Percentiles rank a stretch among this genome's conserved stretches.
phyloP scores from a whole-genome alignment of 2,113 vertebrate genomes.

The Marmota flaviventris region DNA sequence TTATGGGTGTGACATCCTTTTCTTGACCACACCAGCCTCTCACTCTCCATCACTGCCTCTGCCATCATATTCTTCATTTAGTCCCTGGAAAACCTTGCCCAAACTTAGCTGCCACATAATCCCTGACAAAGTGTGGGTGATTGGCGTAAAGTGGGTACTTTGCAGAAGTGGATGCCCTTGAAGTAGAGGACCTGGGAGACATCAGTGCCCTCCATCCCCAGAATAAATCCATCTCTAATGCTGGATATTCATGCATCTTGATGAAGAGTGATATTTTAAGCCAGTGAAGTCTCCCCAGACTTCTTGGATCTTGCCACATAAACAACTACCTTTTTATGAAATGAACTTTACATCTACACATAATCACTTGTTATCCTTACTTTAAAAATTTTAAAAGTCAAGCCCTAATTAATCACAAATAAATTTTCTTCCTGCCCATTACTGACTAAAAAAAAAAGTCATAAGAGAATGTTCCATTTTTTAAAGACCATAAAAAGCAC shows the following conservation, averaged over 20 bases:
- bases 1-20: too few species aligned
- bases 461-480: neutral
- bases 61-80: neutral
- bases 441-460: neutral
- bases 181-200: too few species aligned
- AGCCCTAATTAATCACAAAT: neutral
- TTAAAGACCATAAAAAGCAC: neutral
- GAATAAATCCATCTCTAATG: neutral
- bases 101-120: neutral
- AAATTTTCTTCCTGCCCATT: neutral
- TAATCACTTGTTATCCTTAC: neutral
- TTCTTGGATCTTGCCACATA: neutral
- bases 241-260: neutral
- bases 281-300: neutral
- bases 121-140: neutral
- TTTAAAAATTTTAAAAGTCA: conserved; percentile 18
- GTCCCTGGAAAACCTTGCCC: neutral
- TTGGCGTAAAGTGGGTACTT: neutral
- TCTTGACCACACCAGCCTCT: too few species aligned
- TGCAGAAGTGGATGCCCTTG: neutral
- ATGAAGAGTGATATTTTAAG: neutral
- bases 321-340: neutral
- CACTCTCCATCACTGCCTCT: too few species aligned
- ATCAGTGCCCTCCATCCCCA: neutral
- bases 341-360: neutral